Percentiles rank a stretch among this genome's conserved stretches.
Evolutionary conservation across 2,797 vertebrate genomes (phyloP).

Genomic region (Sciaenops ocellatus): DNA sequence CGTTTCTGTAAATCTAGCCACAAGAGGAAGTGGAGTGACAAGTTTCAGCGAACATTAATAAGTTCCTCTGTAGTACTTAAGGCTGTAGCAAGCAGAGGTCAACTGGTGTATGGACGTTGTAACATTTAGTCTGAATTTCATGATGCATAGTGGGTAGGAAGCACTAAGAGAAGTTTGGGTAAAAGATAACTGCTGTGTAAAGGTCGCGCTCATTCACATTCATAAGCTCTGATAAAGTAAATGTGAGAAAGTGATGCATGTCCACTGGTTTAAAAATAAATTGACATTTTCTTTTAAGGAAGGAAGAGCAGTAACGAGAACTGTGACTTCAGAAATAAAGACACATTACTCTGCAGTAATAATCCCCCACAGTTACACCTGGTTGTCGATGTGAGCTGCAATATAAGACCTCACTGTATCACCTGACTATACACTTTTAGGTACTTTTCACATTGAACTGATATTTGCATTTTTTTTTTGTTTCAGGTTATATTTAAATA

Average conservation of each 20-base stretch:
- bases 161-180: not conserved
- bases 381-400: too few relatives aligned
- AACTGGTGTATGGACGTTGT: not conserved
- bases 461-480: too few relatives aligned
- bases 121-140: not conserved
- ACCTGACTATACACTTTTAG: too few relatives aligned
- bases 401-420: too few relatives aligned
- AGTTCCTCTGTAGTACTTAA: slow-evolving; percentile 57
- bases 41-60: slow-evolving; percentile 49
- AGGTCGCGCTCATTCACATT: not conserved
- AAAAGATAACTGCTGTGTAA: not conserved
- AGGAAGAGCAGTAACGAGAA: slow-evolving; percentile 7
- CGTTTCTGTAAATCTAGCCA: slow-evolving; percentile 48
- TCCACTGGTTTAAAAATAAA: not conserved
- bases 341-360: not conserved
- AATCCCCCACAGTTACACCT: too few relatives aligned
- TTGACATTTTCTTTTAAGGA: slow-evolving; percentile 6
- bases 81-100: slow-evolving; percentile 15
- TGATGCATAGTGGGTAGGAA: not conserved
- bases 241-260: not conserved
- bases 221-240: not conserved
- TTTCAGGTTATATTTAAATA: too few relatives aligned
- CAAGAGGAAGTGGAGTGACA: slow-evolving; percentile 78
- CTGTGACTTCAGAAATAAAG: not conserved
- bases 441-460: too few relatives aligned